Evolutionary conservation across 2,888 invertebrate genomes (phyloP), one percentile per base, ranked within the genome.

Genomic region (Trichogramma evanescens): DNA sequence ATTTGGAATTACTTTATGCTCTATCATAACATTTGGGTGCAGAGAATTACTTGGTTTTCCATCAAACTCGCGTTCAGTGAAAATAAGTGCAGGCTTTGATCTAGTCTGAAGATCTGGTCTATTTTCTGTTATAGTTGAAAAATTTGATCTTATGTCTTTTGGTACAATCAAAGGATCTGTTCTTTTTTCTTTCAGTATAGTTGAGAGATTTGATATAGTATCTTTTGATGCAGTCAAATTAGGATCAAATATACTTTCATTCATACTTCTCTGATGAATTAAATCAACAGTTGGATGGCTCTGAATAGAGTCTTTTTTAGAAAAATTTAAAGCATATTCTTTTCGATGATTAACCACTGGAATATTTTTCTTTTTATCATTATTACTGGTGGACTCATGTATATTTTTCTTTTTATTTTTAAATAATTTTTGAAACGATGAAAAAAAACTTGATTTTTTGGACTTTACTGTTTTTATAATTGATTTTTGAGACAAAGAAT

Each of bases 371-470:
- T 26, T 26, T 26, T 26, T 26, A 26, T 26, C 26, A 26, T 26
- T 26, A 2, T 26, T 26, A 26, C 26, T 26, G 26, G 26, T 26
- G 26, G 26, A 26, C 26, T 26, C 26, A 26, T n/a, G 10, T 7
- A 3, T 5, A 52, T 46, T 41, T 38, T 8, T 51, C 55, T 59
- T 64, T 46, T 59, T 62, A 44, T 39, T 63, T 9, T 52, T 57
- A 39, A 61, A 61, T 6, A 61, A 46, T 48, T 49, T 61, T 26
- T 41, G 38, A 4, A 63, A 51, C 13, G 53, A 38, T 42, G 55
- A 54, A n/a, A 26, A 42, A 26, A 61, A 40, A 49, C 45, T 9
- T 53, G 13, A 13, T 26, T 56, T 59, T 38, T 44, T 4, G 3
- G 38, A 8, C 49, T 51, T 54, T 1, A 26, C 40, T 8, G 38